Conservation (phyloP, 53 echinoderm and acorn worm genomes). For the Arbacia lixula region DNA sequence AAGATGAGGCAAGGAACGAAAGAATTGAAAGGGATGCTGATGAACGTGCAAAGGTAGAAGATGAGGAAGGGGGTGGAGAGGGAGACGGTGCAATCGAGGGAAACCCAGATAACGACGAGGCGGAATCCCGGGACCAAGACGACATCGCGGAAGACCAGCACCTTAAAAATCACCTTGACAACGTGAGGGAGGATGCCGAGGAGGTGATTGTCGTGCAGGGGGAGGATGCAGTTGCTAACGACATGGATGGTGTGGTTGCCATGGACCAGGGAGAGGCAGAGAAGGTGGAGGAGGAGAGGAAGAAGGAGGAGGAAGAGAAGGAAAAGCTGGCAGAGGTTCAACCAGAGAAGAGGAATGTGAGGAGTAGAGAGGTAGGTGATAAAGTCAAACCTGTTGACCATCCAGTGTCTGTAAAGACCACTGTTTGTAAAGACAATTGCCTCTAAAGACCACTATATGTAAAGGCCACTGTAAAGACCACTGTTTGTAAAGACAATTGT, state of each 20-base stretch:
- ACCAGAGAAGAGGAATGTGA: conserved; percentile 7
- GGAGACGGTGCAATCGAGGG: neutral
- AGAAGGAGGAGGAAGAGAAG: conserved; percentile 14
- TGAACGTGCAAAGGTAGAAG: neutral
- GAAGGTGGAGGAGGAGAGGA: conserved; percentile 12
- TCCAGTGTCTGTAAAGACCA: no score
- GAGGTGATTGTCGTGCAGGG: conserved; percentile 23
- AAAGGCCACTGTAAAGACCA: no score
- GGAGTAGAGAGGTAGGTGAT: conserved; percentile 44
- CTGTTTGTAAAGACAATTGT: no score
- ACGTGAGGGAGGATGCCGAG: conserved; percentile 1
- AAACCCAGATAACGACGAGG: neutral
- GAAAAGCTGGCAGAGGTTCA: neutral
- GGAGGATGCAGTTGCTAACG: neutral
- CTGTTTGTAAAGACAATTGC: no score
- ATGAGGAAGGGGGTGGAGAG: neutral
- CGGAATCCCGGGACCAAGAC: neutral
- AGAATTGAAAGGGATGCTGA: neutral
- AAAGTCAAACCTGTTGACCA: neutral
- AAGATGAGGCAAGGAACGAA: neutral
- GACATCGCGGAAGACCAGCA: neutral
- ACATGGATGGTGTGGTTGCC: conserved; percentile 5
- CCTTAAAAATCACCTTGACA: conserved; percentile 3
- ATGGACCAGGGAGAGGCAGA: neutral
- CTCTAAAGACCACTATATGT: no score